phyloP scores from a whole-genome alignment of 2,888 invertebrate genomes.

The Spisula subtruncata region DNA sequence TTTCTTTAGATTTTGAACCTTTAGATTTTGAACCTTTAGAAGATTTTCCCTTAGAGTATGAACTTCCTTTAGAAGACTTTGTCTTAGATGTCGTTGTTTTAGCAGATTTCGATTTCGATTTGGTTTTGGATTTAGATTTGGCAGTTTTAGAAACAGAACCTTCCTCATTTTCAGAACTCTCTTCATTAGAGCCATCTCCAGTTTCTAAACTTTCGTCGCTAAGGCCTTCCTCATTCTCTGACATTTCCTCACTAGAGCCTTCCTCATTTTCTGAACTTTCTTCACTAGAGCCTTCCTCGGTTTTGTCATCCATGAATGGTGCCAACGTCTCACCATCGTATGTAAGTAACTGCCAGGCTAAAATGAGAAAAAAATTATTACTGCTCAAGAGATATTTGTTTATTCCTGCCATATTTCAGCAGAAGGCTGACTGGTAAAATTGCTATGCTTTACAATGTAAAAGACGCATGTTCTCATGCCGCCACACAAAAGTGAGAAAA shows the following conservation, averaged over 20 bases:
- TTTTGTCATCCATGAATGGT: neutral
- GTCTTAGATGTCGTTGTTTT: neutral
- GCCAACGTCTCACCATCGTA: conserved; percentile 51
- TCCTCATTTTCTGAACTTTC: neutral
- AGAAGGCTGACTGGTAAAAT: too few relatives aligned
- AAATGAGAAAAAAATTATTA: neutral
- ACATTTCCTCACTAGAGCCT: neutral
- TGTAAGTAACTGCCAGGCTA: conserved; percentile 51
- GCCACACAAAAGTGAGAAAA: too few relatives aligned
- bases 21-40: neutral
- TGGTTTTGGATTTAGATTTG: neutral
- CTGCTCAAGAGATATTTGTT: neutral
- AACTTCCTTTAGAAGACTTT: too few relatives aligned
- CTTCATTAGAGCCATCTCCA: neutral
- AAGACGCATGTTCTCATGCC: too few relatives aligned
- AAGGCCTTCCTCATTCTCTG: neutral
- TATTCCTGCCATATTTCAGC: too few relatives aligned
- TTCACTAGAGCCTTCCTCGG: conserved; percentile 21
- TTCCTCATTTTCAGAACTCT: neutral
- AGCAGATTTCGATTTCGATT: neutral
- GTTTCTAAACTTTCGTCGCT: neutral
- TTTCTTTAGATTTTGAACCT: neutral
- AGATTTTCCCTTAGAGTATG: neutral
- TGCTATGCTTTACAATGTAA: too few relatives aligned
- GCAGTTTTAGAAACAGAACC: neutral